Evolutionary conservation across 2,797 vertebrate genomes (phyloP).

Genomic region (Amblyopsis hoosieri): DNA sequence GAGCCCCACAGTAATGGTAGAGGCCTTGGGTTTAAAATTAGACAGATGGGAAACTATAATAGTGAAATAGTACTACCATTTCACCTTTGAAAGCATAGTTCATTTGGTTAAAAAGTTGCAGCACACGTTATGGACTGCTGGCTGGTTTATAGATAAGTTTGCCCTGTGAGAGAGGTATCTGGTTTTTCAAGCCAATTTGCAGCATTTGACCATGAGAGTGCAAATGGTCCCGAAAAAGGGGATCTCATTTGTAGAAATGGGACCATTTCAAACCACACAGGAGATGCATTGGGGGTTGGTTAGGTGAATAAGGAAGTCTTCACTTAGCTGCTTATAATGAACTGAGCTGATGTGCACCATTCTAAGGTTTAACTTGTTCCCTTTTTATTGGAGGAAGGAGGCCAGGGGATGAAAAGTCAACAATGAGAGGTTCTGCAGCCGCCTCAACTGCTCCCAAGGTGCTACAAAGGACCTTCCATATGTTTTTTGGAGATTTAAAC

Average conservation of each 20-base stretch:
- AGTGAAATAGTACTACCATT: constrained; percentile 58
- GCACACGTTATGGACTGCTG: constrained; percentile 26
- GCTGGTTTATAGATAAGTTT: constrained; percentile 55
- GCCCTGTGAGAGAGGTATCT: constrained; percentile 25
- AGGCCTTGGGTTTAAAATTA: constrained; percentile 71
- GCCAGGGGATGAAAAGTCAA: constrained; percentile 73
- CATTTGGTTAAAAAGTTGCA: constrained; percentile 55
- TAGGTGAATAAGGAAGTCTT: constrained; percentile 69
- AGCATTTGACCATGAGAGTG: constrained; percentile 37
- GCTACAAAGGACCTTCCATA: constrained; percentile 71
- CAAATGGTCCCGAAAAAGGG: neutral
- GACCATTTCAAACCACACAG: constrained; percentile 48
- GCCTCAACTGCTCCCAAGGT: constrained; percentile 64
- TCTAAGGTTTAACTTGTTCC: constrained; percentile 66
- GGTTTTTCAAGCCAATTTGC: constrained; percentile 43
- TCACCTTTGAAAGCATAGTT: constrained; percentile 52
- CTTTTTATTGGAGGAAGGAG: constrained; percentile 63
- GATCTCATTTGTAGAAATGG: constrained; percentile 27
- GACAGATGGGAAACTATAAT: constrained; percentile 66
- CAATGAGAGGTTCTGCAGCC: constrained; percentile 68
- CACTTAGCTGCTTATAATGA: constrained; percentile 73
- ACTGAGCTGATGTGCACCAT: constrained; percentile 69
- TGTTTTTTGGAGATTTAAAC: constrained; percentile 76
- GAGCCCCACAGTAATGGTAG: constrained; percentile 54
- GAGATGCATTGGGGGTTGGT: constrained; percentile 30